Percentiles rank a stretch among this genome's conserved stretches.
Conservation (phyloP, 2,888 invertebrate species). For the Caenorhabditis afra region DNA sequence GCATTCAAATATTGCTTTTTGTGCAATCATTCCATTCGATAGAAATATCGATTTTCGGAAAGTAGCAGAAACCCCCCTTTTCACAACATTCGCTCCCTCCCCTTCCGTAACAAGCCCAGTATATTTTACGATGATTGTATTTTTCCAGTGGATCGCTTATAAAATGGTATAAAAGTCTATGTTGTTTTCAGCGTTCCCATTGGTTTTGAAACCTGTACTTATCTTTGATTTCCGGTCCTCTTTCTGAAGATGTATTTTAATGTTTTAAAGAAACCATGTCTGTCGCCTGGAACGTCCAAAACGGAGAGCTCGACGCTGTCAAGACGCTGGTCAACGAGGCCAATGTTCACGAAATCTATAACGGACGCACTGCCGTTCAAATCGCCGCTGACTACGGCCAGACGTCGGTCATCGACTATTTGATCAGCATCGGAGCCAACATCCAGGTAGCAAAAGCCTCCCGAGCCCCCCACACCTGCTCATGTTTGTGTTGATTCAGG, state of each 20-base stretch:
- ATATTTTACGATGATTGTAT: no score
- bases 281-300: slow-evolving; percentile 65
- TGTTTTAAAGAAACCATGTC: slow-evolving; percentile 17
- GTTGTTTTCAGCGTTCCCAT: no score
- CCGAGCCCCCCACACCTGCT: no score
- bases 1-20: not conserved
- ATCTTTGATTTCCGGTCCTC: not conserved
- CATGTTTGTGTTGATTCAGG: slow-evolving; percentile 85
- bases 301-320: slow-evolving; percentile 64
- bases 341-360: slow-evolving; percentile 89
- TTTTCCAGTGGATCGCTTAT: not conserved
- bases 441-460: slow-evolving; percentile 87
- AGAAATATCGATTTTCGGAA: no score
- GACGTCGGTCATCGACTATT: slow-evolving; percentile 89
- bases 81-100: no score
- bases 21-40: no score
- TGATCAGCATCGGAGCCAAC: slow-evolving; percentile 92
- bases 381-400: slow-evolving; percentile 97
- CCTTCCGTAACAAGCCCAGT: no score
- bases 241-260: not conserved
- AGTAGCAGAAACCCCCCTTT: no score
- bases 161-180: not conserved
- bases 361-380: slow-evolving; percentile 91
- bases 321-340: slow-evolving; percentile 50
- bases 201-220: no score